Conservation (phyloP, 2,797 vertebrate genomes). For the Halcyon chelicuti region DNA sequence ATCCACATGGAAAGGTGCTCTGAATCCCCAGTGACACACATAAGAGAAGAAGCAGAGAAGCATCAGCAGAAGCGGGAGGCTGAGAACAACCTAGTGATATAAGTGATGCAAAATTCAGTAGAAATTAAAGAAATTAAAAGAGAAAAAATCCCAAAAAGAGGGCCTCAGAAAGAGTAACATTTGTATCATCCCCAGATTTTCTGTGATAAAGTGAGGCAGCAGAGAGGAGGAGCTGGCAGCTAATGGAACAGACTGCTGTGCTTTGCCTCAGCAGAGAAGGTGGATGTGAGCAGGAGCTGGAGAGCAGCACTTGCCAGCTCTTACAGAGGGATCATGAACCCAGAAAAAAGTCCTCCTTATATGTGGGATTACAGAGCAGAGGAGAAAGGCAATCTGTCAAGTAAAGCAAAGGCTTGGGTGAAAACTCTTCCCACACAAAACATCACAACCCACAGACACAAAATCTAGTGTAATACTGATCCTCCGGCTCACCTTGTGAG, state of each 20-base stretch:
- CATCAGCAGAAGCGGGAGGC: neutral
- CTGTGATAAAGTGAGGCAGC: neutral
- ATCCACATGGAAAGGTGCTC: neutral
- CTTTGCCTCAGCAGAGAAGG: neutral
- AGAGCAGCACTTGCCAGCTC: neutral
- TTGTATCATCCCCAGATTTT: neutral
- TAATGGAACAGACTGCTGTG: neutral
- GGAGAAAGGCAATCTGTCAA: neutral
- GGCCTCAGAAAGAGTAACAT: neutral
- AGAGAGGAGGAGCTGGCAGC: neutral
- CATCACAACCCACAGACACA: neutral
- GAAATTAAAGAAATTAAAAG: neutral
- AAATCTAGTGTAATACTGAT: neutral
- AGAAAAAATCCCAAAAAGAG: neutral
- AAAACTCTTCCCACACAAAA: slow-evolving; percentile 4
- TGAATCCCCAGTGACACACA: neutral
- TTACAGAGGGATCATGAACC: neutral
- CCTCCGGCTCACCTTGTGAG: neutral
- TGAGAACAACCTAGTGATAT: neutral
- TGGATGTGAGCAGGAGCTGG: neutral
- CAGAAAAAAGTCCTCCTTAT: neutral
- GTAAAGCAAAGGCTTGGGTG: neutral
- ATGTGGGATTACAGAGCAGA: neutral
- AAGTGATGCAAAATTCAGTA: neutral
- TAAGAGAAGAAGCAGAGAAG: neutral